These are phyloP conservation scores for Puma concolor DNA, from an alignment of 2,113 vertebrate species.

Conservation along the genomic window DNA sequence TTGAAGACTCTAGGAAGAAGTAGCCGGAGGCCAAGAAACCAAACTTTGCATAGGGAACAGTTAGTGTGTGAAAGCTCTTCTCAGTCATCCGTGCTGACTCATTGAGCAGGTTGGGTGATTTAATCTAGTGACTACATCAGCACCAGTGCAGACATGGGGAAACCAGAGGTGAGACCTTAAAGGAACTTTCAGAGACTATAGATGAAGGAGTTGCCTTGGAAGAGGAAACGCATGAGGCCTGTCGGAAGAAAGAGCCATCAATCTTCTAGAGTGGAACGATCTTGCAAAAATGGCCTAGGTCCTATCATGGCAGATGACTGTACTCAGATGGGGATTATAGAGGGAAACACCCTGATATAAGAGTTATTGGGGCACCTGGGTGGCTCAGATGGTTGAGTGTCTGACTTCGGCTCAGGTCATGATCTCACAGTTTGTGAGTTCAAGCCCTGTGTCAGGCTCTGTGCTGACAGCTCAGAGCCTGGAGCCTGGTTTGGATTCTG, in stretches of 20 bases:
- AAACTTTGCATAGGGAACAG: conserved; percentile 37
- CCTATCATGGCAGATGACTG: neutral
- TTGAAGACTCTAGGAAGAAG: conserved; percentile 32
- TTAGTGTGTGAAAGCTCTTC: conserved; percentile 23
- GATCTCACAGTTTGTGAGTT: no score
- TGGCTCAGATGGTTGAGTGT: no score
- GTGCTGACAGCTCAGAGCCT: no score
- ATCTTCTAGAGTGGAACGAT: neutral
- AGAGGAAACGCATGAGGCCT: neutral
- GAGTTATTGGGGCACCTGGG: no score
- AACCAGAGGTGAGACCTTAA: conserved; percentile 52
- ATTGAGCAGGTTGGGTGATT: conserved; percentile 63
- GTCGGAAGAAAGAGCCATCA: neutral
- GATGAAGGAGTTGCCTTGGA: conserved; percentile 30
- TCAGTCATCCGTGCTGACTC: conserved; percentile 73
- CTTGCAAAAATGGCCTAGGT: neutral
- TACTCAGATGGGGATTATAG: neutral
- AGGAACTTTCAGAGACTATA: conserved; percentile 28
- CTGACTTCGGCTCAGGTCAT: no score
- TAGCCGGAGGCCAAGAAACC: conserved; percentile 62
- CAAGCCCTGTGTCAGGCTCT: no score
- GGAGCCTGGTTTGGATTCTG: no score
- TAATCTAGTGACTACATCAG: conserved; percentile 64
- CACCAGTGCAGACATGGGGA: neutral
- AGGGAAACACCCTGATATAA: neutral